These are phyloP conservation scores for Gasteruption jaculator DNA, from an alignment of 2,888 invertebrate species.

Conservation along the genomic window DNA sequence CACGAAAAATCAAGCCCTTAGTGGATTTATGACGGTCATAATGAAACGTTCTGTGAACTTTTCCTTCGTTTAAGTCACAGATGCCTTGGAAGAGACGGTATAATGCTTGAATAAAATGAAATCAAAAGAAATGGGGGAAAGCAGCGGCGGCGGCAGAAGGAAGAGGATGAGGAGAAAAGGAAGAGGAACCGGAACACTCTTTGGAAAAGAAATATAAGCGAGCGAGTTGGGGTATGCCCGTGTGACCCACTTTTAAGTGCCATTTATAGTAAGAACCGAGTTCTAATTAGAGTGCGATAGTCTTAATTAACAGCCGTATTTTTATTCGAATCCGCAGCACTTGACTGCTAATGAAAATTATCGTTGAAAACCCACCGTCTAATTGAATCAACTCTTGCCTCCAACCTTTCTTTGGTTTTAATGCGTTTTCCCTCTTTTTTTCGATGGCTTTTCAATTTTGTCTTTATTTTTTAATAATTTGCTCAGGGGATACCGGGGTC, in stretches of 20 bases:
- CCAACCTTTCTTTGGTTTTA: constrained; percentile 9
- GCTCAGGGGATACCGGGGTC: no score
- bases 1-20: constrained; percentile 20
- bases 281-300: constrained; percentile 40
- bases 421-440: constrained; percentile 1
- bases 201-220: constrained; percentile 3
- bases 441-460: not conserved
- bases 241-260: constrained; percentile 36
- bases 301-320: constrained; percentile 42
- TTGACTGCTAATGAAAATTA: constrained; percentile 32
- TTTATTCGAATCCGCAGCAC: constrained; percentile 29
- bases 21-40: constrained; percentile 28
- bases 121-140: not conserved
- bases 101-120: not conserved
- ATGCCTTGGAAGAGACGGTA: constrained; percentile 18
- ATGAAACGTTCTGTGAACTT: constrained; percentile 28
- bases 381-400: constrained; percentile 29
- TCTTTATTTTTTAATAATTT: not conserved
- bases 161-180: constrained; percentile 13
- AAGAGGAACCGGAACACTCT: constrained; percentile 17
- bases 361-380: constrained; percentile 25
- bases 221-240: constrained; percentile 14
- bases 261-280: constrained; percentile 32
- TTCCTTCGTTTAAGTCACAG: constrained; percentile 18
- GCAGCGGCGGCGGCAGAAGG: constrained; percentile 15